Percentiles rank a stretch among this genome's conserved stretches.
These are phyloP conservation scores for Hypothenemus hampei DNA, from an alignment of 1,140 invertebrate species.

Conservation along the genomic window DNA sequence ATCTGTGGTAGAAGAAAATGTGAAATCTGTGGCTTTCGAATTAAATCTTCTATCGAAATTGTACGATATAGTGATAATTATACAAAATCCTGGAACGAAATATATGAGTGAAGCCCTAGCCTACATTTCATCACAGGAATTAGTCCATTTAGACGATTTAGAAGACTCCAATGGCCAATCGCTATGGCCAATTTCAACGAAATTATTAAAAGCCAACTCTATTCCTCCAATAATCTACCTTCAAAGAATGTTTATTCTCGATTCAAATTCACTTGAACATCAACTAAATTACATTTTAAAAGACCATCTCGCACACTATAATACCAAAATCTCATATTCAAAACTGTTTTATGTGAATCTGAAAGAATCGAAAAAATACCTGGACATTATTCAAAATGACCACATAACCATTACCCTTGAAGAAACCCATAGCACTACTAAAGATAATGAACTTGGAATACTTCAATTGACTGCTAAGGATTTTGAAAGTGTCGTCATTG, in stretches of 20 bases:
- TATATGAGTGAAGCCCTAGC: background rate
- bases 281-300: conserved; percentile 8
- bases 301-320: conserved; percentile 2
- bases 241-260: conserved; percentile 13
- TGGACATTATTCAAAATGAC: background rate
- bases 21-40: background rate
- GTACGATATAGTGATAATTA: conserved; percentile 10
- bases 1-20: conserved; percentile 7
- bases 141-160: background rate
- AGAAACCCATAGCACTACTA: background rate
- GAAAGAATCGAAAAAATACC: conserved; percentile 6
- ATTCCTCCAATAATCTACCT: conserved; percentile 3
- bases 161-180: too few relatives aligned
- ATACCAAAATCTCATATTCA: background rate
- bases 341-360: conserved; percentile 8
- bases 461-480: background rate
- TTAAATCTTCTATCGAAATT: conserved; percentile 2
- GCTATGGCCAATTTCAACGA: conserved; percentile 1
- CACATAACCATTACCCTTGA: background rate
- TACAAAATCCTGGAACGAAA: too few relatives aligned
- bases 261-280: background rate
- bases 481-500: conserved; percentile 9
- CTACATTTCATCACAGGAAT: conserved; percentile 3
- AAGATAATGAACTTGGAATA: background rate
- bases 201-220: background rate